Base-by-base conservation (phyloP, 2,113 vertebrate species). In the Dipodomys merriami region DNA sequence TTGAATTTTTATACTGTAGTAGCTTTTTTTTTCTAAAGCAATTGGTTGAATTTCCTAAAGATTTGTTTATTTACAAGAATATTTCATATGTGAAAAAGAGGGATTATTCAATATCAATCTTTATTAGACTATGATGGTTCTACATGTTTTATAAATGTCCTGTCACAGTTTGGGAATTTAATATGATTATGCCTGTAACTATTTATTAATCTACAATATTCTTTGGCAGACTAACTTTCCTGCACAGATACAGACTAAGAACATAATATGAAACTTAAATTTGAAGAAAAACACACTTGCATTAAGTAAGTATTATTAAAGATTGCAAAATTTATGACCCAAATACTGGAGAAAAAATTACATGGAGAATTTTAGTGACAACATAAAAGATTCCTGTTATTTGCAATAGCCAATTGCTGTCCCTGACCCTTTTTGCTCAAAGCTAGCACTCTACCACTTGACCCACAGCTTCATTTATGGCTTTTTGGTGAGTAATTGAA, bases 1-100 rank as follows among this genome's bases (percentile, higher is more conserved):
- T 1, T 69, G 10, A 60, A 2, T 57, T 96, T 95, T 94, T 94
- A 68, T 62, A 0, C 7, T 35, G 3, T 88, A 33, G 53, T 76
- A 64, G 0, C 2, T 69, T 60, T 94, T 94, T 94, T 95, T 80
- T 72, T 11, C 29, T 19, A 65, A 96, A 88, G 57, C 69, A 95
- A 95, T 25, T 23, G 30, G 25, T 83, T n/a, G 1, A 35, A 6
- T 12, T 25, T 93, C 74, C 13, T 81, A 93, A 73, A 71, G 1
- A 85, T n/a, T 90, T 57, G 53, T 39, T 79, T 94, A 68, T 19
- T 82, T 64, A 92, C 44, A 84, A 20, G 93, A 33, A 91, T 68
- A 83, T 19, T 77, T 88, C 44, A 16, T 90, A 5, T 20, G 62
- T 74, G 30, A n/a, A 49, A 20, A 9, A 65, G 23, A 73, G 64